Evolutionary conservation across 2,888 invertebrate genomes (phyloP), one percentile per base, ranked within the genome.

Genomic region (Didymodactylos carnosus): DNA sequence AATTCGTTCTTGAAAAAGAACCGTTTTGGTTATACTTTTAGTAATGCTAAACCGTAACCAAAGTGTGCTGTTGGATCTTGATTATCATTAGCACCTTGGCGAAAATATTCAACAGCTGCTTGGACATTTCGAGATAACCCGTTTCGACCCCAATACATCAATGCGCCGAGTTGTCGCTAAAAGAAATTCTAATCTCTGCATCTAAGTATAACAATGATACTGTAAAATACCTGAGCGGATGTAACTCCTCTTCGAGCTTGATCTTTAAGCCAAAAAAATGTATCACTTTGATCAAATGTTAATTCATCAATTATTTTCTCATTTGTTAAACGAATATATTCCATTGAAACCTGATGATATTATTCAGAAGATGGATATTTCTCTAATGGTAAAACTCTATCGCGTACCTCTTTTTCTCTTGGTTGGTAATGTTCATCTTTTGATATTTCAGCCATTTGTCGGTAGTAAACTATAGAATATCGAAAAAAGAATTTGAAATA

Each of bases 191-290:
- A 16, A 19, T 29, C 19, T 23, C 3, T 27, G 0, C 76, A 29
- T n/a, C 19, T 16, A 49, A 49, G 4, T 3, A 49, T 11, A 49
- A 23, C 6, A 35, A 11, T 62, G 1, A 35, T 14, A 7, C 19
- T 35, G 7, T 0, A 29, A n/a, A 29, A 5, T 39, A 82, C 82
- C 80, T 82, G 81, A 3, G 82, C 82, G 8, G 78, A 77, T 13
- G 79, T 76, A 3, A 82, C 80, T 1, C 82, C 82, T 72, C 79
- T 79, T 71, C 78, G 76, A 6, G 83, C 82, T 76, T 82, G 82
- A 72, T 81, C 79, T 76, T 79, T 80, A 41, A 82, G 76, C 82
- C 82, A 83, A 73, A 79, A 76, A 76, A 80, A 83, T 8, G 82
- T 73, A 69, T 83, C 82, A 0, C 81, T 82, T 16, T 80, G 77